Percentiles rank a stretch among this genome's conserved stretches.
phyloP scores from a whole-genome alignment of 2,888 invertebrate species.

The Neuroscelio doddi region DNA sequence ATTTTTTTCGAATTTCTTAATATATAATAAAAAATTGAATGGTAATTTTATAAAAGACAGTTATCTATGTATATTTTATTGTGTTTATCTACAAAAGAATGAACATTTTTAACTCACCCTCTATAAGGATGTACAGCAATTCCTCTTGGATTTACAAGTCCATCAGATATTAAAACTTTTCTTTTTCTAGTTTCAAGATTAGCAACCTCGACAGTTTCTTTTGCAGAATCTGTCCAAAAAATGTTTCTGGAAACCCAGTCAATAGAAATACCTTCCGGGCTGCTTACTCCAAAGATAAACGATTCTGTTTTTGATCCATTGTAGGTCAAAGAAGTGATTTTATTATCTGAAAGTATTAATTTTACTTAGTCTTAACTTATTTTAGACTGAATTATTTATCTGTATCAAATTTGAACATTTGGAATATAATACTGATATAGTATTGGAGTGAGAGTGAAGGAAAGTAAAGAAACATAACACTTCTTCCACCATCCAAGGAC shows the following conservation, averaged over 20 bases:
- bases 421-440: not conserved
- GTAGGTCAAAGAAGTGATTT: constrained; percentile 60
- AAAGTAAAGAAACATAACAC: not conserved
- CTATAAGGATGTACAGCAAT: constrained; percentile 93
- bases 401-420: too few relatives aligned
- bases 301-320: constrained; percentile 62
- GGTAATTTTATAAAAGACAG: not conserved
- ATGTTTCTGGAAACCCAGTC: constrained; percentile 95
- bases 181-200: constrained; percentile 84
- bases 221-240: constrained; percentile 96
- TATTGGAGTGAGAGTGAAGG: constrained; percentile 6
- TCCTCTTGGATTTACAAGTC: constrained; percentile 92
- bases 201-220: constrained; percentile 91
- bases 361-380: too few relatives aligned
- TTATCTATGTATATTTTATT: not conserved
- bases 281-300: constrained; percentile 79
- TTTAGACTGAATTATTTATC: too few relatives aligned
- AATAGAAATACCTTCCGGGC: constrained; percentile 94
- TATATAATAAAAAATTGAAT: too few relatives aligned
- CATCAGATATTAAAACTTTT: constrained; percentile 83
- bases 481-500: too few relatives aligned
- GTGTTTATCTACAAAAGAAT: constrained; percentile 1
- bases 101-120: constrained; percentile 75
- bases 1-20: too few relatives aligned
- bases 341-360: constrained; percentile 55